Evolutionary conservation across 2,797 vertebrate genomes (phyloP).

Genomic region (Huso huso): DNA sequence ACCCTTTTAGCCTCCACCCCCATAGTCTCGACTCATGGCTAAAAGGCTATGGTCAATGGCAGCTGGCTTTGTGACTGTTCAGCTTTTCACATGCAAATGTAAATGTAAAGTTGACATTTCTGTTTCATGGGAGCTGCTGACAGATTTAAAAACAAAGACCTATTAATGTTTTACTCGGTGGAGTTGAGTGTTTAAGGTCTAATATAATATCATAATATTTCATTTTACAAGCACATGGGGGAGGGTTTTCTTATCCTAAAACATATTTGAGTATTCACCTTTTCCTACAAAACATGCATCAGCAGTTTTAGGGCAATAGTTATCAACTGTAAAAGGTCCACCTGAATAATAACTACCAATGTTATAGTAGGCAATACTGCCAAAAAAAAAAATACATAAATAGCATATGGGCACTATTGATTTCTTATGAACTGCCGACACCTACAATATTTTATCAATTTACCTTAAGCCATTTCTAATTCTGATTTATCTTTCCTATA

Average conservation of each 20-base stretch:
- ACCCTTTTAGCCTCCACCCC: too few species aligned
- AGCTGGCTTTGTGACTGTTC: not conserved
- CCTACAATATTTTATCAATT: slow-evolving; percentile 33
- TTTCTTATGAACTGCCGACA: slow-evolving; percentile 35
- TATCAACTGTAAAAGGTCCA: slow-evolving; percentile 33
- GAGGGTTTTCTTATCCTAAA: slow-evolving; percentile 19
- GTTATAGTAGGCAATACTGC: slow-evolving; percentile 31
- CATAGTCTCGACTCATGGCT: too few species aligned
- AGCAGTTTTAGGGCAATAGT: slow-evolving; percentile 17
- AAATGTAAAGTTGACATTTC: slow-evolving; percentile 28
- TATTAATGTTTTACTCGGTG: slow-evolving; percentile 25
- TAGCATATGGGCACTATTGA: slow-evolving; percentile 47
- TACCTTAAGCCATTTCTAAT: slow-evolving; percentile 33
- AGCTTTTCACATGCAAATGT: slow-evolving; percentile 21
- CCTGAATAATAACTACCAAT: slow-evolving; percentile 41
- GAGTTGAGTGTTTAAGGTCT: slow-evolving; percentile 37
- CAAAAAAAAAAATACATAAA: slow-evolving; percentile 36
- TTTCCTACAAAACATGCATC: slow-evolving; percentile 37
- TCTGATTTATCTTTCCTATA: slow-evolving; percentile 32
- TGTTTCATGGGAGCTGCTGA: slow-evolving; percentile 28
- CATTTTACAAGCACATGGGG: slow-evolving; percentile 31
- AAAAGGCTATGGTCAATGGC: too few species aligned
- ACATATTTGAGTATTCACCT: slow-evolving; percentile 51
- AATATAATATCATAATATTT: slow-evolving; percentile 53
- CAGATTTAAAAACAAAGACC: slow-evolving; percentile 27